Percentiles rank a stretch among this genome's conserved stretches.
phyloP scores from a whole-genome alignment of 2,797 vertebrate genomes.

The Oryzias sinensis region DNA sequence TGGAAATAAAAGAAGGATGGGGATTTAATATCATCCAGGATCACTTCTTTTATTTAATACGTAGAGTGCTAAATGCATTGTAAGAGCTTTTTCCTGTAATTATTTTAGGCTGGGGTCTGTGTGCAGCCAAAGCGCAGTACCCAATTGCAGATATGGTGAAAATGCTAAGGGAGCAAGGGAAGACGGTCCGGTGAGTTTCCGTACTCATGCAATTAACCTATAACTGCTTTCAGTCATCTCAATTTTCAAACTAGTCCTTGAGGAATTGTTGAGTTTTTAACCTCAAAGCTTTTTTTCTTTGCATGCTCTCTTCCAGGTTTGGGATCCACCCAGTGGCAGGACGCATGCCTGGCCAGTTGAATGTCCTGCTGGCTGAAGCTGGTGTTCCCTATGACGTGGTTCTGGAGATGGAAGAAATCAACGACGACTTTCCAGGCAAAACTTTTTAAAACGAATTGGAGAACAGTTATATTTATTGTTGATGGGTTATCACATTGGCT shows the following conservation, averaged over 20 bases:
- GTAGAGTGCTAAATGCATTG: background rate
- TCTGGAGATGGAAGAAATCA: constrained; percentile 87
- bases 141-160: constrained; percentile 85
- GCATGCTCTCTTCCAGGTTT: constrained; percentile 66
- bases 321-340: constrained; percentile 84
- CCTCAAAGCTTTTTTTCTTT: background rate
- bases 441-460: background rate
- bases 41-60: constrained; percentile 15
- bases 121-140: constrained; percentile 84
- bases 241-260: too few species aligned
- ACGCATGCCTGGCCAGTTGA: constrained; percentile 83
- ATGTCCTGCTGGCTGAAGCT: constrained; percentile 82
- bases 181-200: constrained; percentile 74
- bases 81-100: constrained; percentile 7
- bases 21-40: constrained; percentile 30
- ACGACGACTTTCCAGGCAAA: constrained; percentile 82
- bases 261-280: background rate
- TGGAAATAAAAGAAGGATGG: constrained; percentile 19
- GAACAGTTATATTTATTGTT: constrained; percentile 9
- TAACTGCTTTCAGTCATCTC: background rate
- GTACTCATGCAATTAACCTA: too few species aligned
- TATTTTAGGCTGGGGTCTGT: constrained; percentile 80
- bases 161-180: constrained; percentile 81
- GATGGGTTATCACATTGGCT: constrained; percentile 18
- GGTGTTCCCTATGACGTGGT: constrained; percentile 84